Evolutionary conservation across 1,140 invertebrate genomes (phyloP).

Genomic region (Lanistes nyassanus): DNA sequence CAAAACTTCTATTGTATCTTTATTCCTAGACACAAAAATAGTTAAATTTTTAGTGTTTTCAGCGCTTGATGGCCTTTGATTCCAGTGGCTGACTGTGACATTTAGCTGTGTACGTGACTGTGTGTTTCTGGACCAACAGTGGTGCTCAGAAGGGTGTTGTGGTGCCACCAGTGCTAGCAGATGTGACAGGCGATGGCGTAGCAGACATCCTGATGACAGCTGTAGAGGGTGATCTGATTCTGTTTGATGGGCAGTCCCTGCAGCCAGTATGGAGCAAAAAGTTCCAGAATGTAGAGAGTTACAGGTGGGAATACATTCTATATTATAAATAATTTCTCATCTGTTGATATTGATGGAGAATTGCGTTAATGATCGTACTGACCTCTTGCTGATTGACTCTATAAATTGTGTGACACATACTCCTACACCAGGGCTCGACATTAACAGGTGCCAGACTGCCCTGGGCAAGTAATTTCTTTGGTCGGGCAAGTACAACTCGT

Average conservation of each 20-base stretch:
- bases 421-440: not conserved
- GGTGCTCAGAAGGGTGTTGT: slow-evolving; percentile 56
- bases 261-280: slow-evolving; percentile 41
- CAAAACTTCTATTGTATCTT: no score
- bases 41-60: no score
- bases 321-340: not conserved
- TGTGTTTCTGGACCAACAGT: slow-evolving; percentile 35
- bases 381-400: not conserved
- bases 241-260: slow-evolving; percentile 56
- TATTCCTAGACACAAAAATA: no score
- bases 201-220: slow-evolving; percentile 56
- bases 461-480: no score
- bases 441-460: no score
- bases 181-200: slow-evolving; percentile 54
- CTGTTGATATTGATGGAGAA: not conserved
- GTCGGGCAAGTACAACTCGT: no score
- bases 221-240: slow-evolving; percentile 50
- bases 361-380: not conserved
- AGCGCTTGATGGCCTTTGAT: no score
- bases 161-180: slow-evolving; percentile 58
- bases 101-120: no score
- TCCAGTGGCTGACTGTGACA: no score
- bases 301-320: slow-evolving; percentile 41
- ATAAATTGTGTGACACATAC: no score
- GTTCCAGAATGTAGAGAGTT: slow-evolving; percentile 51